Conservation (phyloP, 2,113 vertebrate species). For the Peucedramus taeniatus region DNA sequence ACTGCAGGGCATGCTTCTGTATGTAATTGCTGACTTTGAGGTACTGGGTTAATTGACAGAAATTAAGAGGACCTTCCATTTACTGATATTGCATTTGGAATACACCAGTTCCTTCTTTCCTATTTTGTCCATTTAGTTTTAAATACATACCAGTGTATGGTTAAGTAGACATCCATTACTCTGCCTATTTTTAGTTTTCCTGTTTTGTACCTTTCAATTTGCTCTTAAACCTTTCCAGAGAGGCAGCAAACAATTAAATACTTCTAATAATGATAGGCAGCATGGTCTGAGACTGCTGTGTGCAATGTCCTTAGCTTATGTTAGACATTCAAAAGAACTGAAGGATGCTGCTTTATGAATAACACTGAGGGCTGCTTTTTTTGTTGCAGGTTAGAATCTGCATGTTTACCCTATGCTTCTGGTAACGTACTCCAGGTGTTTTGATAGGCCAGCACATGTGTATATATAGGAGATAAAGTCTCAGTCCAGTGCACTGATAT, state of each 20-base stretch:
- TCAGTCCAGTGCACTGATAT: not conserved
- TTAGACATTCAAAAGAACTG: not conserved
- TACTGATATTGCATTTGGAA: constrained; percentile 42
- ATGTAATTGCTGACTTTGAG: constrained; percentile 76
- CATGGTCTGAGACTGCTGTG: not conserved
- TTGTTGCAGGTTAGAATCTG: not conserved
- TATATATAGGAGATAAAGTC: not conserved
- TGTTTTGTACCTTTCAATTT: not conserved
- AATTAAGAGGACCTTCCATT: constrained; percentile 67
- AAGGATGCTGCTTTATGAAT: not conserved
- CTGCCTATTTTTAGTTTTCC: not conserved
- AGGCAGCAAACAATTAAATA: not conserved
- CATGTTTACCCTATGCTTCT: not conserved
- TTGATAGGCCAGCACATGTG: not conserved
- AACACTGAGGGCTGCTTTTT: not conserved
- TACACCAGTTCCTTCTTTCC: not conserved
- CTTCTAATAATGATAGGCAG: not conserved
- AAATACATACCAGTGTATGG: not conserved
- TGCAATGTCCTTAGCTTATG: not conserved
- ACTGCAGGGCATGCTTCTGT: constrained; percentile 64
- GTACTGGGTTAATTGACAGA: constrained; percentile 69
- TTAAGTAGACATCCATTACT: not conserved
- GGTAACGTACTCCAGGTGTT: not conserved
- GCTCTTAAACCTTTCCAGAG: not conserved
- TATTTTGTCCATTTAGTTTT: not conserved